Evolutionary conservation across 2,888 invertebrate species (phyloP).

Genomic region (Caenorhabditis sp.): DNA sequence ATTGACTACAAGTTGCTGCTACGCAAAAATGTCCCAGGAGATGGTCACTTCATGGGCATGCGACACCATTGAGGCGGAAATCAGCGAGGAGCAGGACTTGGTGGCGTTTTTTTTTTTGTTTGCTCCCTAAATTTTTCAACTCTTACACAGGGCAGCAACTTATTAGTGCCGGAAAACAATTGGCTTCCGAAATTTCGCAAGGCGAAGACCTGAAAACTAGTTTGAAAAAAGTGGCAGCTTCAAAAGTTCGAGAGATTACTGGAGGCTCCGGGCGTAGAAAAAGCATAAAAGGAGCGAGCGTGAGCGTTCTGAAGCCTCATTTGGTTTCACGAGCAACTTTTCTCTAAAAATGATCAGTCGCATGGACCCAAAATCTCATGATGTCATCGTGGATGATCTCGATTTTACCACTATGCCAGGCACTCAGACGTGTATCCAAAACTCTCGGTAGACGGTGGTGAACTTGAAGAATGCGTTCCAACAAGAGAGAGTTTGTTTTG

Average conservation of each 20-base stretch:
- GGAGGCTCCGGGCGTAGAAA: not conserved
- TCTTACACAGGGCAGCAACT: constrained; percentile 1
- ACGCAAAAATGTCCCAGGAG: not conserved
- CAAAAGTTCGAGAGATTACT: not conserved
- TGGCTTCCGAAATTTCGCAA: not conserved
- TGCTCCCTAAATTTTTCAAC: not conserved
- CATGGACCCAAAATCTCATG: constrained; percentile 5
- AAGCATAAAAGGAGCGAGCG: not conserved
- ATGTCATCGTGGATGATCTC: constrained; percentile 4
- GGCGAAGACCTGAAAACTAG: not conserved
- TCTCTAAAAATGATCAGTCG: constrained; percentile 5
- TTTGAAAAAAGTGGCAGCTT: not conserved
- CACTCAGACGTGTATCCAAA: constrained; percentile 7
- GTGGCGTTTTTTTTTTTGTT: not conserved
- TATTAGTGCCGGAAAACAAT: not conserved
- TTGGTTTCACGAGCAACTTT: not conserved
- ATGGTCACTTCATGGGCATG: constrained; percentile 3
- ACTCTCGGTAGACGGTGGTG: not conserved
- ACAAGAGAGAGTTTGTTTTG: not conserved
- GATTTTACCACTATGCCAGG: constrained; percentile 8
- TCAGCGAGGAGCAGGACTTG: constrained; percentile 7
- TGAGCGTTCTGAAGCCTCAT: not conserved
- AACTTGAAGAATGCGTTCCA: constrained; percentile 6
- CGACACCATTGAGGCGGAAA: constrained; percentile 6
- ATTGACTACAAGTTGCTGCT: not conserved